A percentile compares a stretch with the other conserved stretches of the same genome.
These are phyloP conservation scores for Drosophila parabipectinata DNA, from an alignment of 1,140 invertebrate genomes.

Conservation along the genomic window DNA sequence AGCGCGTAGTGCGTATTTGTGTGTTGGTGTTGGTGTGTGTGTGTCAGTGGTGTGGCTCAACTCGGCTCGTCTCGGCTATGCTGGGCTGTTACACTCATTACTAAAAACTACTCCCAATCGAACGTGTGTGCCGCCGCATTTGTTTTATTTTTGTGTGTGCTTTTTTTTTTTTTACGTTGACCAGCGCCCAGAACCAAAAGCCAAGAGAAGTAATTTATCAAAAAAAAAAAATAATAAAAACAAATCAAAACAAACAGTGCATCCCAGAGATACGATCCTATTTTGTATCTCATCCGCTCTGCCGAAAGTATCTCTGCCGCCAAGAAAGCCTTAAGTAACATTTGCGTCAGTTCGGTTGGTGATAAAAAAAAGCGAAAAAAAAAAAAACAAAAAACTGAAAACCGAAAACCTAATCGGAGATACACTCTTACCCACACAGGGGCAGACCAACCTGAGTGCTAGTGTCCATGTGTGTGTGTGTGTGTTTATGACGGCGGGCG, in stretches of 20 bases:
- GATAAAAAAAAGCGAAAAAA: constrained; percentile 35
- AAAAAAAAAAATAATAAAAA: not conserved
- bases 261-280: not conserved
- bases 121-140: constrained; percentile 48
- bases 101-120: constrained; percentile 39
- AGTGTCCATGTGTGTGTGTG: constrained; percentile 27
- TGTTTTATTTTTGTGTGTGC: constrained; percentile 14
- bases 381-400: not conserved
- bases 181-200: not conserved
- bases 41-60: constrained; percentile 1
- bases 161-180: constrained; percentile 5
- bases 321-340: constrained; percentile 51
- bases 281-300: not conserved
- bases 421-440: constrained; percentile 25
- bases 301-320: not conserved
- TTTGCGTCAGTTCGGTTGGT: constrained; percentile 53
- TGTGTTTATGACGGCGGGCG: constrained; percentile 35
- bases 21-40: constrained; percentile 25
- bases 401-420: constrained; percentile 55
- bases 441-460: constrained; percentile 7
- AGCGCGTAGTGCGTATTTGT: constrained; percentile 47
- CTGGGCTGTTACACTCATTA: constrained; percentile 26
- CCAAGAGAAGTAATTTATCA: not conserved
- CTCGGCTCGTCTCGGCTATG: not conserved
- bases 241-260: constrained; percentile 10